Evolutionary conservation across 2,797 vertebrate genomes (phyloP), one percentile per base, ranked within the genome.

Genomic region (Lacerta bilineata): DNA sequence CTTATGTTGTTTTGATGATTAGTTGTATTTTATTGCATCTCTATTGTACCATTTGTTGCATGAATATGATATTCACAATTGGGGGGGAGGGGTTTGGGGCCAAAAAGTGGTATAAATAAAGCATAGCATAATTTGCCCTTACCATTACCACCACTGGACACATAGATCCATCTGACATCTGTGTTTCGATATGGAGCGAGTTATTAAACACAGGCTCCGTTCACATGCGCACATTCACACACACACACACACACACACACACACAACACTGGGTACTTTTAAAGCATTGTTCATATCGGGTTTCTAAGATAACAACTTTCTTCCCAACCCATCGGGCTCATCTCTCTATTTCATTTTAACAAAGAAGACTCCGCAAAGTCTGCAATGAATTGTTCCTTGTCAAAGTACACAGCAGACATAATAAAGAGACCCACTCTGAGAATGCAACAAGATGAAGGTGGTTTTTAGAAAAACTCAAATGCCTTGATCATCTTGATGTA

Each of bases 281-380:
- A 33, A 80, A 71, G 10, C 55, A 78, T 36, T 33, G n/a, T 6
- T 78, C 15, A 7, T 64, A 86, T 79, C 88, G 64, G 0, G 80
- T 92, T 95, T 93, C 94, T 95, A 90, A 94, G 91, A 91, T 93
- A 95, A 93, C 83, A 93, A 90, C 89, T 91, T 89, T 91, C 90
- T 1, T 2, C 92, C 92, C 90, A 93, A 95, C 94, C 93, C 92
- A 94, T 91, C 91, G 94, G 91, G 91, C 90, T 94, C 89, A 46
- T 82, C 92, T 94, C 92, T 94, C 82, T 84, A 88, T 92, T 94
- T 95, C 86, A 87, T 93, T 92, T 92, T 94, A 93, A 94, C 90
- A 91, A 95, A 94, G 92, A 90, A 71, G 81, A 88, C 91, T 93
- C 90, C 87, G 93, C 75, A 93, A 93, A 90, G 72, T 69, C 66